Conservation (phyloP, 1,140 invertebrate genomes). For the Bombus breviceps region DNA sequence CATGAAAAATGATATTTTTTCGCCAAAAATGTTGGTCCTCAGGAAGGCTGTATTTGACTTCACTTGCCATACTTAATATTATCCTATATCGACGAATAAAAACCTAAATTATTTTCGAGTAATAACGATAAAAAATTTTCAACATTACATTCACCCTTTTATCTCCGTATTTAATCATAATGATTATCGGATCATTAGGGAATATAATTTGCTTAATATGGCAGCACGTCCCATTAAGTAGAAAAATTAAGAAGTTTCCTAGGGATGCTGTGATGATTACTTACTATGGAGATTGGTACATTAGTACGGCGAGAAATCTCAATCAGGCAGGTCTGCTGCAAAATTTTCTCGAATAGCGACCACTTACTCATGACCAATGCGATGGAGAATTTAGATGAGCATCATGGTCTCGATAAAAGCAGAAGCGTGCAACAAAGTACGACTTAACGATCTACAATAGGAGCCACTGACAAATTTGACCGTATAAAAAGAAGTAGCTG, state of each 20-base stretch:
- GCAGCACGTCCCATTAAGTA: background rate
- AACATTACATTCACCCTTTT: no score
- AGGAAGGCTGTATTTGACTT: no score
- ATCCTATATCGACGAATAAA: no score
- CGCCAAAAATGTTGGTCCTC: no score
- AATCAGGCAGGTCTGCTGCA: slow-evolving; percentile 49
- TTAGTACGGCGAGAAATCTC: slow-evolving; percentile 61
- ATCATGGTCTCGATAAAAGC: background rate
- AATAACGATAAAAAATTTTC: no score
- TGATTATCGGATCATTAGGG: background rate
- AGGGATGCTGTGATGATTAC: slow-evolving; percentile 39
- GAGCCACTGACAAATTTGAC: background rate
- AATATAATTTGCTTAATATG: background rate
- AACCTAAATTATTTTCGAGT: no score
- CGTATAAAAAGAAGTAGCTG: background rate
- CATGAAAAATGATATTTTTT: no score
- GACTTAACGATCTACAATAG: background rate
- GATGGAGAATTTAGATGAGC: slow-evolving; percentile 61
- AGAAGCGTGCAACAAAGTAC: background rate
- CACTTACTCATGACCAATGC: slow-evolving; percentile 72
- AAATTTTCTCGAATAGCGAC: slow-evolving; percentile 69
- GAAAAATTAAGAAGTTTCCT: slow-evolving; percentile 8
- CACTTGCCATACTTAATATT: no score
- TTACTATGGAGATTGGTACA: slow-evolving; percentile 37
- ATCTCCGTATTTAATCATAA: background rate